Conservation (phyloP, 1,140 invertebrate genomes). For the Planococcus citri region DNA sequence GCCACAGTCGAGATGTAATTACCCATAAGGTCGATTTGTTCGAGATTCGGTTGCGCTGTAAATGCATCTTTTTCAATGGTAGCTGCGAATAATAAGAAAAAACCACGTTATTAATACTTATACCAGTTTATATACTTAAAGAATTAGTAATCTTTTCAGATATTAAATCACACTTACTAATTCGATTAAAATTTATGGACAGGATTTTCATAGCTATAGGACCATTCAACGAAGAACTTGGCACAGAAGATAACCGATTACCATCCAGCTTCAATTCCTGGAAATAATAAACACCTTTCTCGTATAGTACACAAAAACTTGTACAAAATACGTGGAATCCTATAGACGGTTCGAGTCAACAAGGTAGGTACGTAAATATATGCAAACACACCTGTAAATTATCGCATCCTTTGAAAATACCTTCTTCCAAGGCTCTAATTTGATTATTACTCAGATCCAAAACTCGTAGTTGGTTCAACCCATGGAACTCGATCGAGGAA, state of each 20-base stretch:
- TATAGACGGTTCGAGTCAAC: no score
- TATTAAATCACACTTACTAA: constrained; percentile 44
- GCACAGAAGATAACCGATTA: constrained; percentile 61
- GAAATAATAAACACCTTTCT: constrained; percentile 30
- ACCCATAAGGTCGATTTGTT: constrained; percentile 57
- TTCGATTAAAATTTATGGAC: constrained; percentile 61
- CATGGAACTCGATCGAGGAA: constrained; percentile 66
- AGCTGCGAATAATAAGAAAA: constrained; percentile 39
- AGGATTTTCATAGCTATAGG: constrained; percentile 55
- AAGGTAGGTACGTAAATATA: not conserved
- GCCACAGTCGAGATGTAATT: constrained; percentile 63
- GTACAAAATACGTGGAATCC: not conserved
- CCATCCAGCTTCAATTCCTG: constrained; percentile 66
- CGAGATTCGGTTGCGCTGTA: constrained; percentile 44
- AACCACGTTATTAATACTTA: no score
- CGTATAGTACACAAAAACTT: no score
- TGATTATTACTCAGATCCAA: constrained; percentile 66
- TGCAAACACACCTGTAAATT: constrained; percentile 46
- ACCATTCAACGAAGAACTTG: constrained; percentile 61
- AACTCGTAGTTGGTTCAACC: constrained; percentile 52
- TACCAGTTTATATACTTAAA: not conserved
- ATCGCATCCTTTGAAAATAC: constrained; percentile 66
- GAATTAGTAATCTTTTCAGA: no score
- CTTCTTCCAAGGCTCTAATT: constrained; percentile 67
- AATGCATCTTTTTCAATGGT: constrained; percentile 51